A percentile compares a stretch with the other conserved stretches of the same genome.
These are phyloP conservation scores for Leptinotarsa peninsularis DNA, from an alignment of 2,888 invertebrate species.

Conservation along the genomic window DNA sequence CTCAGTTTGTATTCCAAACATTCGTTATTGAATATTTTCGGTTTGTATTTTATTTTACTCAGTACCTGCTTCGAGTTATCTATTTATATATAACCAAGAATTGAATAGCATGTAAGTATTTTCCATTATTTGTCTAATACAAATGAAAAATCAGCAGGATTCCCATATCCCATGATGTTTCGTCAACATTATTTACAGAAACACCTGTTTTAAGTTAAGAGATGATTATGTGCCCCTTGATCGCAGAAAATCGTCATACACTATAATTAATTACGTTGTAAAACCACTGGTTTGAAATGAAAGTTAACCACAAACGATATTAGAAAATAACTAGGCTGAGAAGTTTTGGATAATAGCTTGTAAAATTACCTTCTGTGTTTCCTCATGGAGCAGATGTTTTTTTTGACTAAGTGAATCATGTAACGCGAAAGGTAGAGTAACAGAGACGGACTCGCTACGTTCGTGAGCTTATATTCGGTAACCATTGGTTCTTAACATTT, in stretches of 20 bases:
- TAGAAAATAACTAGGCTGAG: neutral
- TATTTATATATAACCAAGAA: too few relatives aligned
- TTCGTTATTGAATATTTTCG: too few relatives aligned
- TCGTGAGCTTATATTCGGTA: too few relatives aligned
- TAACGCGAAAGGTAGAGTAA: neutral
- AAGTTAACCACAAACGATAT: slow-evolving; percentile 8
- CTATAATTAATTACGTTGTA: neutral
- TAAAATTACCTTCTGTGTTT: neutral
- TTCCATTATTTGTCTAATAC: neutral
- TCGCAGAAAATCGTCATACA: neutral
- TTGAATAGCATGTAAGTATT: too few relatives aligned
- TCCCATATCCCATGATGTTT: neutral
- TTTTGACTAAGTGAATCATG: neutral
- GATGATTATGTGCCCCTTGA: neutral
- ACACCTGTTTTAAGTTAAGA: neutral
- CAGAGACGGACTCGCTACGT: neutral
- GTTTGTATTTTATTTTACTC: too few relatives aligned
- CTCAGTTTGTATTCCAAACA: too few relatives aligned
- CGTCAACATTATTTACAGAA: neutral
- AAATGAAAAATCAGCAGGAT: neutral
- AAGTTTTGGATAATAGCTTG: neutral
- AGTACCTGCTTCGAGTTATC: too few relatives aligned
- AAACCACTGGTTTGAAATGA: neutral
- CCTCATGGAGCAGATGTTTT: neutral
- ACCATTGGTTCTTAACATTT: too few relatives aligned